A percentile compares a stretch with the other conserved stretches of the same genome.
Conservation (phyloP, 2,888 invertebrate species). For the Agonopterix subpropinquella region DNA sequence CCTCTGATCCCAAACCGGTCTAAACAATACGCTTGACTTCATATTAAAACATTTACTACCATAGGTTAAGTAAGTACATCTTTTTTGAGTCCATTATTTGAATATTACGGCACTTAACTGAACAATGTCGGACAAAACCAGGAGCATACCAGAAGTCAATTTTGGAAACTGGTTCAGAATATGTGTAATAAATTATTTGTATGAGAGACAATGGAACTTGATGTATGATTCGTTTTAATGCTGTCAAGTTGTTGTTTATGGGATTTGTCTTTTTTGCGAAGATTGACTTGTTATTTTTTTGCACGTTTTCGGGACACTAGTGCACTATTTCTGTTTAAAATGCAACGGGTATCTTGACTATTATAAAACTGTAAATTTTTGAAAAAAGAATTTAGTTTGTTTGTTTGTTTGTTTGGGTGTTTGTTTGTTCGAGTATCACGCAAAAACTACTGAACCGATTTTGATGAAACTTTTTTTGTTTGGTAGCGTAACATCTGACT, state of each 20-base stretch:
- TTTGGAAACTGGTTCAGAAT: constrained; percentile 26
- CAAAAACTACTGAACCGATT: too few species aligned
- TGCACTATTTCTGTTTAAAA: too few species aligned
- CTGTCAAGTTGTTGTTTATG: constrained; percentile 27
- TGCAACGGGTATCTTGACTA: too few species aligned
- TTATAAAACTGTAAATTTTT: too few species aligned
- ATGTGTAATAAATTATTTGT: constrained; percentile 27
- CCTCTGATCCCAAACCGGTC: constrained; percentile 10
- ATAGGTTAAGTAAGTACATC: constrained; percentile 9
- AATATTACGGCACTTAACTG: constrained; percentile 43
- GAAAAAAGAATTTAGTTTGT: too few species aligned
- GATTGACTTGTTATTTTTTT: constrained; percentile 13
- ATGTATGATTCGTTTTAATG: constrained; percentile 27
- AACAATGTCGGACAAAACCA: constrained; percentile 42
- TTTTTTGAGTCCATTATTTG: constrained; percentile 37
- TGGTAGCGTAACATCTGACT: too few species aligned
- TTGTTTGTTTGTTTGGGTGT: too few species aligned
- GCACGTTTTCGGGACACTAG: background rate
- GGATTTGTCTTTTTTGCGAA: constrained; percentile 16
- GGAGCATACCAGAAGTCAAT: constrained; percentile 50
- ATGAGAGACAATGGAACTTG: constrained; percentile 32
- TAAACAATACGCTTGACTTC: constrained; percentile 8
- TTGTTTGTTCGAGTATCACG: too few species aligned
- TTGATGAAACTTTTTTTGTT: too few species aligned
- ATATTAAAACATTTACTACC: constrained; percentile 10